Conservation (phyloP, 1,140 invertebrate species). For the Lethrus apterus region DNA sequence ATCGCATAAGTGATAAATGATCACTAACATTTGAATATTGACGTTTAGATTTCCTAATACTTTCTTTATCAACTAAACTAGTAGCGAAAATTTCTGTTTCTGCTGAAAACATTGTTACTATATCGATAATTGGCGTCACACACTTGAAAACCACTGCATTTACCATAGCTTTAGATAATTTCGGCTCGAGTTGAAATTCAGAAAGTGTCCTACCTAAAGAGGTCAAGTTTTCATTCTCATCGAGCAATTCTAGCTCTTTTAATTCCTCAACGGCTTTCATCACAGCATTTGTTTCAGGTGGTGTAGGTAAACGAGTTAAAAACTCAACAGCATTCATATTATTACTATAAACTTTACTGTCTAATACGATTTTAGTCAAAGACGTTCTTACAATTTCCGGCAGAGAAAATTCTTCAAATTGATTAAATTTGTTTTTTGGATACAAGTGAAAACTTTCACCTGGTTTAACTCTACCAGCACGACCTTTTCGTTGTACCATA, state of each 20-base stretch:
- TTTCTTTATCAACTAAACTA: constrained; percentile 25
- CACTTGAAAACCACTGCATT: constrained; percentile 50
- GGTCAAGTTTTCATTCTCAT: constrained; percentile 51
- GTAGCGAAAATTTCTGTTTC: constrained; percentile 32
- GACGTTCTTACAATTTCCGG: constrained; percentile 57
- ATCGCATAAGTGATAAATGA: constrained; percentile 35
- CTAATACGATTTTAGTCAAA: constrained; percentile 56
- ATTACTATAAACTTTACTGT: constrained; percentile 45
- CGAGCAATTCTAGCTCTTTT: constrained; percentile 44
- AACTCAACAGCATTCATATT: constrained; percentile 44
- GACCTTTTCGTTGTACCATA: constrained; percentile 53
- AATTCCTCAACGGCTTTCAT: constrained; percentile 43
- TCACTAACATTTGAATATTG: constrained; percentile 30
- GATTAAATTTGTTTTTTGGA: constrained; percentile 43
- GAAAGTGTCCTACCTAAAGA: constrained; percentile 47
- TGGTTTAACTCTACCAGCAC: constrained; percentile 65
- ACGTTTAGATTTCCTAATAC: constrained; percentile 24
- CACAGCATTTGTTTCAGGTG: constrained; percentile 41
- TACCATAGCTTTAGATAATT: constrained; percentile 51
- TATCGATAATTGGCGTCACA: constrained; percentile 38
- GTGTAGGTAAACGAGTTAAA: constrained; percentile 44
- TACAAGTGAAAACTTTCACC: constrained; percentile 77
- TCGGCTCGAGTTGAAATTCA: constrained; percentile 47
- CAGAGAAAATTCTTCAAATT: constrained; percentile 45
- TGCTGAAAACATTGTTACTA: constrained; percentile 34